Percentiles rank a stretch among this genome's conserved stretches.
Conservation (phyloP, 92 coral and sea anemone genomes). For the Actinostola sp. region DNA sequence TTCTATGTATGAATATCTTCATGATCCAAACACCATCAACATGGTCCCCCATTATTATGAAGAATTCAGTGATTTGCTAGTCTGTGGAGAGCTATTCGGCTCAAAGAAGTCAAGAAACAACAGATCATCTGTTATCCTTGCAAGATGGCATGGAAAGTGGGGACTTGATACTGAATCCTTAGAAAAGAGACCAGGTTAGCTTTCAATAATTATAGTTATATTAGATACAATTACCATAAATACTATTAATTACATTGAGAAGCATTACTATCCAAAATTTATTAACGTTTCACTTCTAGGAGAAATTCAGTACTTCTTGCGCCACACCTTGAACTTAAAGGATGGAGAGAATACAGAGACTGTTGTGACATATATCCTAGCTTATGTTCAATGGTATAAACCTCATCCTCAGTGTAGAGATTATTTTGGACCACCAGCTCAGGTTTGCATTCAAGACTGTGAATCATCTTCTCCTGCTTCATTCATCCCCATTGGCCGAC, state of each 20-base stretch:
- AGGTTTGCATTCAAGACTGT: background rate
- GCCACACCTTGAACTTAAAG: constrained; percentile 18
- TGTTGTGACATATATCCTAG: constrained; percentile 33
- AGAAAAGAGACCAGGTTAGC: constrained; percentile 33
- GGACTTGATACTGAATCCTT: constrained; percentile 23
- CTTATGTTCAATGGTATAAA: constrained; percentile 32
- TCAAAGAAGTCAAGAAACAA: constrained; percentile 26
- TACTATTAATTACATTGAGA: background rate
- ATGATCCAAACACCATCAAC: constrained; percentile 6
- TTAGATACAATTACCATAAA: too few species aligned
- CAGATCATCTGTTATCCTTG: constrained; percentile 23
- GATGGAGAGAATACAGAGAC: constrained; percentile 5
- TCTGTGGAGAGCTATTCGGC: constrained; percentile 33
- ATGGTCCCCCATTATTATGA: constrained; percentile 30
- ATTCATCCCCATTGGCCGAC: background rate
- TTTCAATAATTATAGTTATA: background rate
- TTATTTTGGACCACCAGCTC: background rate
- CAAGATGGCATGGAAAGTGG: constrained; percentile 36
- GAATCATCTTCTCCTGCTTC: background rate
- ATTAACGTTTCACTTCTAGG: too few species aligned
- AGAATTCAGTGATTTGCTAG: constrained; percentile 23
- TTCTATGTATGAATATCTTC: constrained; percentile 23
- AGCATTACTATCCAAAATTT: background rate
- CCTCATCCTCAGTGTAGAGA: constrained; percentile 26
- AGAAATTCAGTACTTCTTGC: constrained; percentile 21